A percentile compares a stretch with the other conserved stretches of the same genome.
These are phyloP conservation scores for Triops cancriformis DNA, from an alignment of 1,140 invertebrate species.

Conservation along the genomic window DNA sequence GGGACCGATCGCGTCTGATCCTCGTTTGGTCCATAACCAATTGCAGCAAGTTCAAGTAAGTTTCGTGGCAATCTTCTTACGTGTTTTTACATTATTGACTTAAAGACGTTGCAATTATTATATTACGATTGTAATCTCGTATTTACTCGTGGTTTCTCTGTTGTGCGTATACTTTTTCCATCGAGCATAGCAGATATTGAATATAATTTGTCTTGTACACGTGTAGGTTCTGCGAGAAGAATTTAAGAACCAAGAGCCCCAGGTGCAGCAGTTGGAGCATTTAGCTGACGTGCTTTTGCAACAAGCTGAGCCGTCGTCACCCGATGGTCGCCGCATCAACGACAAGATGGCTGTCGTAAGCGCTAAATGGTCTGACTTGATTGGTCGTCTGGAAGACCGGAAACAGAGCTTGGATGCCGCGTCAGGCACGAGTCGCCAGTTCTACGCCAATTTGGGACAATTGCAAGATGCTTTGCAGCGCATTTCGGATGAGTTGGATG, in stretches of 20 bases:
- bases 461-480: constrained; percentile 70
- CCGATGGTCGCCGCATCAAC: constrained; percentile 62
- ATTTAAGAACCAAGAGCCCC: constrained; percentile 67
- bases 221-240: constrained; percentile 88
- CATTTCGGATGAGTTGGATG: constrained; percentile 77
- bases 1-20: constrained; percentile 88
- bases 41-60: constrained; percentile 61
- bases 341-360: constrained; percentile 47
- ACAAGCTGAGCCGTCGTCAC: constrained; percentile 56
- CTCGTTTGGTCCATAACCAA: constrained; percentile 87
- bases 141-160: not conserved
- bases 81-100: too few relatives aligned
- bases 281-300: constrained; percentile 66
- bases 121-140: too few relatives aligned
- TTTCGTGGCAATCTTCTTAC: not conserved
- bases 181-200: too few relatives aligned
- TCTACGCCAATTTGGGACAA: constrained; percentile 72
- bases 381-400: constrained; percentile 67
- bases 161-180: too few relatives aligned
- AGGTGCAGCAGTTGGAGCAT: constrained; percentile 73
- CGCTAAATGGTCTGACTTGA: constrained; percentile 65
- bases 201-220: too few relatives aligned
- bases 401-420: constrained; percentile 75
- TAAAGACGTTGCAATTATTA: too few relatives aligned
- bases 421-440: constrained; percentile 78